Conservation (phyloP, 2,113 vertebrate species). For the western clawed frog (Xenopus tropicalis) region DNA sequence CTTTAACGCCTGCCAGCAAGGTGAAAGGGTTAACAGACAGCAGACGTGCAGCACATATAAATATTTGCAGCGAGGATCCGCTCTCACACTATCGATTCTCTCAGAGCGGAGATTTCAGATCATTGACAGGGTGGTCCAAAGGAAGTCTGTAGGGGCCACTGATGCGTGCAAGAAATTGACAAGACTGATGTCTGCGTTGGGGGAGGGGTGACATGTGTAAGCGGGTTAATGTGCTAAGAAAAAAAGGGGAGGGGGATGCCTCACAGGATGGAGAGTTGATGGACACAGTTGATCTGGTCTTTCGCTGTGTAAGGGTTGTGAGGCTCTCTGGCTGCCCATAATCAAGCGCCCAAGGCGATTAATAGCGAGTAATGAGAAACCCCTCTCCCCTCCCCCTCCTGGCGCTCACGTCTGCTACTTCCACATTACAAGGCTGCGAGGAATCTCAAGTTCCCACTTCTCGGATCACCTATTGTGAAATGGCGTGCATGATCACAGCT, state of each 20-base stretch:
- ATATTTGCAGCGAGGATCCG: constrained; percentile 23
- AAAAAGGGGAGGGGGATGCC: neutral
- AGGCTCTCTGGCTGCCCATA: constrained; percentile 35
- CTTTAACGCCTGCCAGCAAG: neutral
- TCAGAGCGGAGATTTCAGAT: constrained; percentile 31
- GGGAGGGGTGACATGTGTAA: constrained; percentile 27
- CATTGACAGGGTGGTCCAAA: constrained; percentile 38
- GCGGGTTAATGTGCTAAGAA: constrained; percentile 18
- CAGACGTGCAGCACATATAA: constrained; percentile 14
- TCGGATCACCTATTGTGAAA: constrained; percentile 42
- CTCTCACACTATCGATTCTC: constrained; percentile 31
- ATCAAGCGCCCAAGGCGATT: constrained; percentile 42
- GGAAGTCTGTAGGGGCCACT: constrained; percentile 28
- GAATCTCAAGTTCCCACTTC: constrained; percentile 36
- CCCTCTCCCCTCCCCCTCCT: constrained; percentile 26
- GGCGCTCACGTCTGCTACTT: constrained; percentile 31
- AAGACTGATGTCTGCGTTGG: constrained; percentile 21
- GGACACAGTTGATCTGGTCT: constrained; percentile 26
- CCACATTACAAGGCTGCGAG: constrained; percentile 42
- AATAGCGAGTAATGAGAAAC: constrained; percentile 36
- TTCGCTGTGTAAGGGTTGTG: constrained; percentile 14
- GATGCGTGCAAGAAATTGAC: constrained; percentile 35
- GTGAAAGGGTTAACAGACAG: constrained; percentile 6
- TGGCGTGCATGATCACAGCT: constrained; percentile 14
- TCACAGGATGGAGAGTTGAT: constrained; percentile 11